Conservation (phyloP, 1,140 invertebrate genomes). For the Anagrus nilaparvatae region DNA sequence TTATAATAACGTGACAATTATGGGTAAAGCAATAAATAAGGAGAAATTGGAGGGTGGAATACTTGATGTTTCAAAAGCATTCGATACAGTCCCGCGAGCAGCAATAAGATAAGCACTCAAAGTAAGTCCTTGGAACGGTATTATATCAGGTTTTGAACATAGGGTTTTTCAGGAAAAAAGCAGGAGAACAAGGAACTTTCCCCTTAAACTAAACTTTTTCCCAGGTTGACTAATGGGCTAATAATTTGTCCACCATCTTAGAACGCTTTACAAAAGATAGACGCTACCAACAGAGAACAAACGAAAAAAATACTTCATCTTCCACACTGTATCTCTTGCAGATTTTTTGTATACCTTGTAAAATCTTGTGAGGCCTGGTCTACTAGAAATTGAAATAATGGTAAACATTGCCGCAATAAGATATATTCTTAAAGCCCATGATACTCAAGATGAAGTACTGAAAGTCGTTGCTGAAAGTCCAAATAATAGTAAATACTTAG, state of each 20-base stretch:
- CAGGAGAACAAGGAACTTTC: background rate
- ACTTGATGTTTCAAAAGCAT: too few species aligned
- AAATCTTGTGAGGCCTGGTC: background rate
- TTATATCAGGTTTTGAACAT: background rate
- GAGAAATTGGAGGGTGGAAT: too few species aligned
- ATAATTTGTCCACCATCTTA: background rate
- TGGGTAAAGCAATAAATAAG: too few species aligned
- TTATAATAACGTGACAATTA: too few species aligned
- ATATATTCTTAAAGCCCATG: background rate
- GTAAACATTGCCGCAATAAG: background rate
- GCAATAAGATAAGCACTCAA: too few species aligned
- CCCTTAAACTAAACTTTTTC: background rate
- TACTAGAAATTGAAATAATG: background rate
- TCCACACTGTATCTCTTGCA: background rate
- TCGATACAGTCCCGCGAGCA: too few species aligned
- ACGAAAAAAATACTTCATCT: background rate
- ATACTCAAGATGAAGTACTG: background rate
- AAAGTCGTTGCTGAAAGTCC: too few species aligned
- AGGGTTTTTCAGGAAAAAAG: background rate
- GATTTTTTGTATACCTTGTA: background rate
- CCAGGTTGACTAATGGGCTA: background rate
- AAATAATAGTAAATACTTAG: too few species aligned
- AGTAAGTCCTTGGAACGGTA: background rate
- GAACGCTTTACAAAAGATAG: background rate
- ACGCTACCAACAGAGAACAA: background rate